These are phyloP conservation scores for Eupithecia subumbrata DNA, from an alignment of 2,888 invertebrate genomes.

Conservation along the genomic window DNA sequence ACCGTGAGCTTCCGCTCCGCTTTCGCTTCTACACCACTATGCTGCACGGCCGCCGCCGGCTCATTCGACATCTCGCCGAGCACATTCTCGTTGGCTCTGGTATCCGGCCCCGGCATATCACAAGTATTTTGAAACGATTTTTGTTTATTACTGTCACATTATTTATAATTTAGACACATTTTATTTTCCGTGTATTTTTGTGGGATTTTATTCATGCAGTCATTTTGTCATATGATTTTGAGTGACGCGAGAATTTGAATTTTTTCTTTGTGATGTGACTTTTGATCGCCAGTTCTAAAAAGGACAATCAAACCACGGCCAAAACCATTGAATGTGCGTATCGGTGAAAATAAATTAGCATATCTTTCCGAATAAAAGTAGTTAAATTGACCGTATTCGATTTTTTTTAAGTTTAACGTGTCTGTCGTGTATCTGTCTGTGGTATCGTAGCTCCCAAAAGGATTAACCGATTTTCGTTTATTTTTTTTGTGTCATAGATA, in stretches of 20 bases:
- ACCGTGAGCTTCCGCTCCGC: constrained; percentile 85
- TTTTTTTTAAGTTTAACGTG: too few relatives aligned
- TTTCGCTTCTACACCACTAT: constrained; percentile 74
- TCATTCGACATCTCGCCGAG: constrained; percentile 79
- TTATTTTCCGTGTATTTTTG: constrained; percentile 67
- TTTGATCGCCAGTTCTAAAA: constrained; percentile 43
- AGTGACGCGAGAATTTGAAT: constrained; percentile 61
- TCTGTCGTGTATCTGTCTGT: too few relatives aligned
- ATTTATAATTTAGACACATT: constrained; percentile 73
- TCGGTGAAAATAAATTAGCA: background rate
- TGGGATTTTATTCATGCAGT: constrained; percentile 65
- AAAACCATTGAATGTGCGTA: background rate
- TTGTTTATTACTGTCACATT: constrained; percentile 68
- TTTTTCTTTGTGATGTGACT: constrained; percentile 49
- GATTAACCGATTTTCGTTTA: too few relatives aligned
- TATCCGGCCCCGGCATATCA: constrained; percentile 83
- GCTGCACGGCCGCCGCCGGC: constrained; percentile 76
- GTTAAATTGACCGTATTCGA: too few relatives aligned
- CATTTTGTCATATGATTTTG: constrained; percentile 66
- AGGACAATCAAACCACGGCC: background rate
- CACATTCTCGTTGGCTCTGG: constrained; percentile 79
- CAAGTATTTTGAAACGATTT: constrained; percentile 65
- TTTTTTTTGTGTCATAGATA: too few relatives aligned
- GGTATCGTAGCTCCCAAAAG: too few relatives aligned
- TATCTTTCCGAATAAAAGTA: background rate